Evolutionary conservation across 1,140 invertebrate species (phyloP).

Genomic region (Halesus radiatus): DNA sequence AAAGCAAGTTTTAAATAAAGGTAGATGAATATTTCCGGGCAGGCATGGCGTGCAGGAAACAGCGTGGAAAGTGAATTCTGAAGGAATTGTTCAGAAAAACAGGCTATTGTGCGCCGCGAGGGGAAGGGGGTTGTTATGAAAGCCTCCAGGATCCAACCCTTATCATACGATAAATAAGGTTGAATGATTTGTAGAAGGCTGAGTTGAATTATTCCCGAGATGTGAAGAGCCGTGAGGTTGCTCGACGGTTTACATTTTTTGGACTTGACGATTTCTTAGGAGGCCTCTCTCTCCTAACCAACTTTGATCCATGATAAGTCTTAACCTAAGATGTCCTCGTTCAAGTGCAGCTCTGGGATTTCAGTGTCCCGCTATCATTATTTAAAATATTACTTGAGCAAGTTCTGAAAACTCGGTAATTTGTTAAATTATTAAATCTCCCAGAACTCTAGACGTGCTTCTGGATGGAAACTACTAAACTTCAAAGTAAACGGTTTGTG

Average conservation of each 20-base stretch:
- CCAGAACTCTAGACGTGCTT: no score
- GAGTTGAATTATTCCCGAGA: constrained; percentile 18
- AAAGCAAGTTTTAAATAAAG: background rate
- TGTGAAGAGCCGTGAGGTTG: background rate
- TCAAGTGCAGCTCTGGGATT: no score
- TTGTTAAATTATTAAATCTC: no score
- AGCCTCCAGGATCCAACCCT: constrained; percentile 22
- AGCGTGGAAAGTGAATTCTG: background rate
- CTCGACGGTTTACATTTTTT: background rate
- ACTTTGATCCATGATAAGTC: no score
- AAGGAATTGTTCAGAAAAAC: constrained; percentile 14
- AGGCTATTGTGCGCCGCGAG: background rate
- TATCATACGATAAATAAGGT: constrained; percentile 16
- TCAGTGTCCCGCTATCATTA: no score
- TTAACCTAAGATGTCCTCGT: no score
- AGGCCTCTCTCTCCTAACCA: background rate
- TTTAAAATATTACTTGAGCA: no score
- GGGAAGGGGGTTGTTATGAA: background rate
- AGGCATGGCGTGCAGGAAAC: background rate
- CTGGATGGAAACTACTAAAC: no score
- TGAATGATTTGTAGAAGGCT: constrained; percentile 25
- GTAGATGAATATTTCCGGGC: background rate
- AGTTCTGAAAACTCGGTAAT: no score
- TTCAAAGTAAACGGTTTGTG: no score
- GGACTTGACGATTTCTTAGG: background rate